A percentile compares a stretch with the other conserved stretches of the same genome.
Evolutionary conservation across 2,888 invertebrate species (phyloP).

Genomic region (Troilus luridus): DNA sequence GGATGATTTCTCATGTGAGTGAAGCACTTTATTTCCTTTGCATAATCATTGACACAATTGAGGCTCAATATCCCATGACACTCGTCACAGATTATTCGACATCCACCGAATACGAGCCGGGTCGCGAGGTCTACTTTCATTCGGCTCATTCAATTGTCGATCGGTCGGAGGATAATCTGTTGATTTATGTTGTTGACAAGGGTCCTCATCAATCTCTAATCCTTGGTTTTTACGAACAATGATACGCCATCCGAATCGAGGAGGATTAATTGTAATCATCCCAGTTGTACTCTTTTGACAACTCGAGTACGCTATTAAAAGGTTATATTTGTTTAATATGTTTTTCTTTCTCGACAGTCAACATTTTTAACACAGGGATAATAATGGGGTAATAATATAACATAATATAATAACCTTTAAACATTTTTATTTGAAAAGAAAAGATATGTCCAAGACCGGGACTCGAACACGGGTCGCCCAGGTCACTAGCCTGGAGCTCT

Average conservation of each 20-base stretch:
- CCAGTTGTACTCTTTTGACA: not conserved
- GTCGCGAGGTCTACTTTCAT: not conserved
- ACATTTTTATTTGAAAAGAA: no score
- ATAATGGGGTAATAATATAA: no score
- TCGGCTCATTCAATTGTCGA: not conserved
- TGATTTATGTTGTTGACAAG: not conserved
- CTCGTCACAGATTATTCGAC: not conserved
- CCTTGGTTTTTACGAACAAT: not conserved
- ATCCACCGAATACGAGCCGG: not conserved
- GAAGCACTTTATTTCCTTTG: no score
- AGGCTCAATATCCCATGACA: not conserved
- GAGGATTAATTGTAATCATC: not conserved
- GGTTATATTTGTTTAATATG: no score
- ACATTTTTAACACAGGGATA: no score
- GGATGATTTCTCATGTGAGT: no score
- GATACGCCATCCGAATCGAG: not conserved
- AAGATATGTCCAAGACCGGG: no score
- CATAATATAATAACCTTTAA: no score
- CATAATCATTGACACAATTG: not conserved
- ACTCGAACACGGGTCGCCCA: no score
- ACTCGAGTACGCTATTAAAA: not conserved
- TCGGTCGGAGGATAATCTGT: not conserved
- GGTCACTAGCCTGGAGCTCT: no score
- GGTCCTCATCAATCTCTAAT: not conserved
- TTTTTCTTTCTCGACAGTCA: no score